phyloP scores from a whole-genome alignment of 35 echinoderm and acorn worm genomes.

The Anneissia japonica region DNA sequence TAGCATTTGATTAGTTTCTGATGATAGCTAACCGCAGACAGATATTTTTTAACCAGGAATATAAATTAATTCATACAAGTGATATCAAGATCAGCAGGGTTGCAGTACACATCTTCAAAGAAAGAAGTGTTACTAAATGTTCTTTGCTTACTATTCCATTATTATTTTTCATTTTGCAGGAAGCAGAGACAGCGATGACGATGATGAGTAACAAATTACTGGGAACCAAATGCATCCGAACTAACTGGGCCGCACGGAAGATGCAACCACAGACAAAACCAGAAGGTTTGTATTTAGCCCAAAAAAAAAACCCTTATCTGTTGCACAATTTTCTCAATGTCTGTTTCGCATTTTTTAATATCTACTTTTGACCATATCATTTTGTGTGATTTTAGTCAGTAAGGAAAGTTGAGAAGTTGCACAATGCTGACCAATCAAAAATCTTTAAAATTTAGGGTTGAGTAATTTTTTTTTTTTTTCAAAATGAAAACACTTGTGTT shows the following conservation, averaged over 20 bases:
- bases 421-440: too few relatives aligned
- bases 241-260: slow-evolving; percentile 14
- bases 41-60: not conserved
- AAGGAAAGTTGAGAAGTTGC: too few relatives aligned
- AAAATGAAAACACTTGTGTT: too few relatives aligned
- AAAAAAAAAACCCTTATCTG: too few relatives aligned
- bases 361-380: too few relatives aligned
- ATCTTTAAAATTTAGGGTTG: too few relatives aligned
- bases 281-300: not conserved
- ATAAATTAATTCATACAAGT: not conserved
- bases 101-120: not conserved
- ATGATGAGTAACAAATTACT: not conserved
- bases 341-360: too few relatives aligned
- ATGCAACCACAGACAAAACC: slow-evolving; percentile 4
- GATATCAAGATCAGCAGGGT: not conserved
- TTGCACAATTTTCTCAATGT: too few relatives aligned
- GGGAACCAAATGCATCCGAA: not conserved
- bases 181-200: slow-evolving; percentile 13
- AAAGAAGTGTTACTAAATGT: too few relatives aligned
- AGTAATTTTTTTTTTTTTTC: too few relatives aligned
- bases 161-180: not conserved
- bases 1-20: not conserved
- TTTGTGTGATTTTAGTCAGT: too few relatives aligned
- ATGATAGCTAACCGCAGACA: not conserved
- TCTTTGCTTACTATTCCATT: not conserved